These are phyloP conservation scores for Collichthys lucidus DNA, from an alignment of 2,113 vertebrate species.

Conservation along the genomic window DNA sequence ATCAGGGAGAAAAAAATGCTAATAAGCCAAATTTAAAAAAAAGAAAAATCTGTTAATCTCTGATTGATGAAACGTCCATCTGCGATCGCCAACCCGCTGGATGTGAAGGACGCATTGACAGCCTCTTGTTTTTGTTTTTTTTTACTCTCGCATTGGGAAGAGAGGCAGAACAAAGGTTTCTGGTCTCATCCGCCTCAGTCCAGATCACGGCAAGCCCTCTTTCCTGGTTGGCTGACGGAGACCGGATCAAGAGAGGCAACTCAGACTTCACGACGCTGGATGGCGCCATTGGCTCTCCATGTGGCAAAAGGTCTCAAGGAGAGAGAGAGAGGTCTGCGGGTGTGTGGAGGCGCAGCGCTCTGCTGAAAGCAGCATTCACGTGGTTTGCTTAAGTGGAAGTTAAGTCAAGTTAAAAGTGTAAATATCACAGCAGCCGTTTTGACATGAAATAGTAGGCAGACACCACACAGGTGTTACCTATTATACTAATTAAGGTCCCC, in stretches of 20 bases:
- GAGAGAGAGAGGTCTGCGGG: too few relatives aligned
- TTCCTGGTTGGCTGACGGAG: conserved; percentile 82
- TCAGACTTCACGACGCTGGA: neutral
- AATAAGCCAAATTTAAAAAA: neutral
- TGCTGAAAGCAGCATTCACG: neutral
- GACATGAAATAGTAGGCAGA: too few relatives aligned
- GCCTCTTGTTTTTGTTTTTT: conserved; percentile 15
- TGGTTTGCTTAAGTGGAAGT: neutral
- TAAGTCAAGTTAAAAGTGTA: too few relatives aligned
- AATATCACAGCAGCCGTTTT: too few relatives aligned
- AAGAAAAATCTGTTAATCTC: conserved; percentile 27
- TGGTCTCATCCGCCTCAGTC: conserved; percentile 82
- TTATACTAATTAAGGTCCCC: too few relatives aligned
- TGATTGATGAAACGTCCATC: conserved; percentile 22
- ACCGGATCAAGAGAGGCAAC: conserved; percentile 65
- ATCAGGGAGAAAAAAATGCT: neutral
- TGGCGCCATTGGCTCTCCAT: conserved; percentile 31
- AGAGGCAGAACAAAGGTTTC: conserved; percentile 79
- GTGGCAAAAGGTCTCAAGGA: neutral
- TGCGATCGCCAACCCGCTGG: conserved; percentile 1
- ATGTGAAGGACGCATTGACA: conserved; percentile 29
- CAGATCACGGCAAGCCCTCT: conserved; percentile 80
- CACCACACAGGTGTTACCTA: too few relatives aligned
- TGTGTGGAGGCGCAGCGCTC: too few relatives aligned
- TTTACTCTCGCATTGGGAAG: conserved; percentile 35